Evolutionary conservation across 2,888 invertebrate genomes (phyloP).

Genomic region (Pelosia muscerda): DNA sequence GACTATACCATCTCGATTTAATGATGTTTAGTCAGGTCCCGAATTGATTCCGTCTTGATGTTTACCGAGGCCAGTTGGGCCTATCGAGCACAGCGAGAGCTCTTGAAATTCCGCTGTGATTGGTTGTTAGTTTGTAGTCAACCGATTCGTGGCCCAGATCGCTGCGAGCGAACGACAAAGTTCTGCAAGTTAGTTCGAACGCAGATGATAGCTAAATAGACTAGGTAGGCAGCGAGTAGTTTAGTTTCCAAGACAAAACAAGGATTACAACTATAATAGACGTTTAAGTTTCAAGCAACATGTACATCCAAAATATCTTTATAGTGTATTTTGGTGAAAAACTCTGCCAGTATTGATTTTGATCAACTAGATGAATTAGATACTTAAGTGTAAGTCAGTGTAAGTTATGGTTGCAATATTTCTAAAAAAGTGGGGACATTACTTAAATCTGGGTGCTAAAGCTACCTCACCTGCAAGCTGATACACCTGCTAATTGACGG

Average conservation of each 20-base stretch:
- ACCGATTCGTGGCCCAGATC: slow-evolving; percentile 21
- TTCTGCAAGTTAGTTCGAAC: not conserved
- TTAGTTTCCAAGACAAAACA: slow-evolving; percentile 2
- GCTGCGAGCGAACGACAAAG: not conserved
- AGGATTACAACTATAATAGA: not conserved
- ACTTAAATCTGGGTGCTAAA: too few relatives aligned
- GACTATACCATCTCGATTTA: slow-evolving; percentile 38
- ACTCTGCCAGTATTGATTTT: not conserved
- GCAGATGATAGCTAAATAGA: slow-evolving; percentile 15
- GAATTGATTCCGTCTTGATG: slow-evolving; percentile 56
- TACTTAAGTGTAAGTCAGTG: too few relatives aligned
- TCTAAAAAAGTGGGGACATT: too few relatives aligned
- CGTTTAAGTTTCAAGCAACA: not conserved
- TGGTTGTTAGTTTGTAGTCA: slow-evolving; percentile 50
- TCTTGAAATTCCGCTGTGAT: slow-evolving; percentile 44
- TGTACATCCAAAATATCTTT: not conserved
- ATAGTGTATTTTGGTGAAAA: not conserved
- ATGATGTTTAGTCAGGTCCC: slow-evolving; percentile 51
- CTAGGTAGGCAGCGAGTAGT: not conserved
- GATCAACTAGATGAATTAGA: too few relatives aligned
- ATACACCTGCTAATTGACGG: too few relatives aligned
- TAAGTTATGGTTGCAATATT: too few relatives aligned
- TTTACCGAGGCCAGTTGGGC: slow-evolving; percentile 52
- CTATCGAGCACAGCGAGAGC: slow-evolving; percentile 46
- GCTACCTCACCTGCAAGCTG: too few relatives aligned